Evolutionary conservation across 2,888 invertebrate species (phyloP), one percentile per base, ranked within the genome.

Genomic region (Allophyes oxyacanthae): DNA sequence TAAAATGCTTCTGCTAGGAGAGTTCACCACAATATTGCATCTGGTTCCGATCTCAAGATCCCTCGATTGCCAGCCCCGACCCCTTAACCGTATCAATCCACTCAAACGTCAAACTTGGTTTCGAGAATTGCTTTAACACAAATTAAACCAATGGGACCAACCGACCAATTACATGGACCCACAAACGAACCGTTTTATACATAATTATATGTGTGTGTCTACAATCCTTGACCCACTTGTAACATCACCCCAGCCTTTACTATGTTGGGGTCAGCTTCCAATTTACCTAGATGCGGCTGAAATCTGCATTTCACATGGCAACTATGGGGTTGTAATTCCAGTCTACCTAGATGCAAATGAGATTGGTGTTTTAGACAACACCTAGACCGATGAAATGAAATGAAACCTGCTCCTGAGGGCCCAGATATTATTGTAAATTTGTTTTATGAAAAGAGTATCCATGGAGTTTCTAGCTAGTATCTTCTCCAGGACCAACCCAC

Each of bases 171-270:
- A 20, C 20, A 2, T 4, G 2, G 20, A 20, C 20, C 20, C 4
- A 20, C 20, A 4, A 20, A 20, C 20, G 20, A 3, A 33, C 6
- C 1, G 25, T 13, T 28, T 0, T 41, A 9, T 28, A 41, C 1
- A 9, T 5, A 43, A 15, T 3, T 20, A 7, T 45, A 34, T 20
- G 25, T 44, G 6, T 25, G 33, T 10, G 20, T 20, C 2, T 20
- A 20, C 2, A 13, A 20, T 34, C 26, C 45, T 26, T 45, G 45
- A 45, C 45, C 45, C 1, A 45, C 26, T 45, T 45, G 20, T 45
- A 25, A 3, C 11, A 36, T 13, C 11, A 4, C 10, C 10, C 36
- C 9, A 7, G 6, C 20, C 20, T 20, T 20, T 20, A 20, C 20
- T 34, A 26, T 25, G 25, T 38, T n/a, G n/a, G 25, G 11, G 11